phyloP scores from a whole-genome alignment of 2,113 vertebrate species.

The Nipponia nippon region DNA sequence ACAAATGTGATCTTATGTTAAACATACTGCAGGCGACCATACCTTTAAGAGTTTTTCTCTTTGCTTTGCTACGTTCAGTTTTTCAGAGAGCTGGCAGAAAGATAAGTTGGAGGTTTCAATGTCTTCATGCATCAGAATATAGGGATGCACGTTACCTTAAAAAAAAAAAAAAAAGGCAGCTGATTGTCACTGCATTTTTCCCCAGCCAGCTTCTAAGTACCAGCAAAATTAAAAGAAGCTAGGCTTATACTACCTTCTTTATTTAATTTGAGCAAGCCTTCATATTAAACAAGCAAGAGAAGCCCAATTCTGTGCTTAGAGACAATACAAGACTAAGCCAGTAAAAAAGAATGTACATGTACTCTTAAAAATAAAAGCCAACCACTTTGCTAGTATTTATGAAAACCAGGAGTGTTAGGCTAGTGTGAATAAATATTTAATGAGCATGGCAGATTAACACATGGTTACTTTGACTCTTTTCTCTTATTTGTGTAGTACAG shows the following conservation, averaged over 20 bases:
- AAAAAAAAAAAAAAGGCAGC: constrained; percentile 57
- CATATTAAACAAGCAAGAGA: neutral
- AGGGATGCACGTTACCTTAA: constrained; percentile 61
- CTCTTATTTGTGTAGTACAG: constrained; percentile 44
- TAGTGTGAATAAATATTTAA: constrained; percentile 68
- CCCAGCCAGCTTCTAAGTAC: neutral
- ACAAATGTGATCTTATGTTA: neutral
- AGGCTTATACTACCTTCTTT: neutral
- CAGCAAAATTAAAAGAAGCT: neutral
- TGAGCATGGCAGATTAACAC: constrained; percentile 62
- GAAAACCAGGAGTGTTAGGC: constrained; percentile 56
- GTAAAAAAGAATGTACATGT: neutral
- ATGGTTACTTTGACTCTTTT: constrained; percentile 59
- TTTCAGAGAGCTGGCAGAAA: constrained; percentile 70
- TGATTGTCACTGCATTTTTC: neutral
- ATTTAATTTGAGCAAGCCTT: neutral
- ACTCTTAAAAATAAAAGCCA: constrained; percentile 37
- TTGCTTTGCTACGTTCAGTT: constrained; percentile 63
- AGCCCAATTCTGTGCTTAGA: neutral
- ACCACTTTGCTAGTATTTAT: constrained; percentile 42
- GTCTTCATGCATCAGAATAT: constrained; percentile 64
- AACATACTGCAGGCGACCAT: neutral
- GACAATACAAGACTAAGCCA: neutral
- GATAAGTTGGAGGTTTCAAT: constrained; percentile 61
- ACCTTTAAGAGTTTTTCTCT: constrained; percentile 77